Base-by-base conservation (phyloP, 2,888 invertebrate genomes). In the Myopa testacea region DNA sequence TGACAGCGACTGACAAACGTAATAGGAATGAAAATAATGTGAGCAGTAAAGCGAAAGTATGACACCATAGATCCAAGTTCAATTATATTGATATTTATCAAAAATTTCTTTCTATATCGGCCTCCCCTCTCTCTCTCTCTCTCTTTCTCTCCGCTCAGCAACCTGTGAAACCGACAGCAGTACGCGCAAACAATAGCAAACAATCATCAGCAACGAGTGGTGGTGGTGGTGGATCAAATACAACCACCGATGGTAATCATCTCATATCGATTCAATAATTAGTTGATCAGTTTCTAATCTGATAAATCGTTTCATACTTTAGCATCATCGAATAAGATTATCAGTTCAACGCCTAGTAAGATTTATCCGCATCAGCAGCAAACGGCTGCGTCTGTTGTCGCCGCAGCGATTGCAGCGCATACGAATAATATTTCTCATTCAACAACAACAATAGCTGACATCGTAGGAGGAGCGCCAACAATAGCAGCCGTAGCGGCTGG, bases 101-200 rank as follows among this genome's bases (percentile, higher is more conserved):
- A 62, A 62, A 62, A 10, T 26, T 10, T n/a, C 26, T n/a, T 14
- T 12, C 14, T 78, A 45, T 80, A 81, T 78, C 69, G 78, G 78
- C 4, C 6, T 45, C 45, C 10, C 3, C 6, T 8, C 6, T 45
- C 45, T 45, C 10, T 45, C 45, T 45, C 10, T 45, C 45, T 45
- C 10, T 45, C 45, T 45, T 45, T 45, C 45, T 6, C 10, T 10
- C 45, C 4, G n/a, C 10, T 55, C 90, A 92, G 84, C 91, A 95
- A 94, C 95, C 95, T 89, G 93, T 96, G 83, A 96, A 96, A 91
- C 96, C 96, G 81, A 94, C 94, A 87, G 95, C 96, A 83, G 93
- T 96, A 84, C 92, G 93, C 90, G 93, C 93, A 78, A 86, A 84
- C 74, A 85, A 84, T 75, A 87, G 87, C 67, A 67, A 75, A 68